Conservation (phyloP, 2,888 invertebrate species). For the Auanema freiburgensis region DNA sequence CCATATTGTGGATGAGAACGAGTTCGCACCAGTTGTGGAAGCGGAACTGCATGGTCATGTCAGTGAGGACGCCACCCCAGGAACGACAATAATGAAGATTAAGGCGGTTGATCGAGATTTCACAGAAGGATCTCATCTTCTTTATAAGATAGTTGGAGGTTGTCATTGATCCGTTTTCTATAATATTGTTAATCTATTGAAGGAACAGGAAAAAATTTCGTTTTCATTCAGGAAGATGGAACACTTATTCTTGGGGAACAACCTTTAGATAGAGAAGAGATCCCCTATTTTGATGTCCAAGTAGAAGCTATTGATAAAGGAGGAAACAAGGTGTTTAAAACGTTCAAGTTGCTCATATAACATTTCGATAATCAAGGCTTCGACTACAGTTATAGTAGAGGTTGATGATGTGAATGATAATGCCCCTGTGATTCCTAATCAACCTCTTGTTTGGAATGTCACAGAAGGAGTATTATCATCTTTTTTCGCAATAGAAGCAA, state of each 20-base stretch:
- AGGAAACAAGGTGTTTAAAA: constrained; percentile 34
- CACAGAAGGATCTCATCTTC: constrained; percentile 31
- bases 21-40: constrained; percentile 51
- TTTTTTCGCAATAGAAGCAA: constrained; percentile 21
- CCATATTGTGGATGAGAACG: constrained; percentile 49
- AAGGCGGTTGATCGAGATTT: constrained; percentile 50
- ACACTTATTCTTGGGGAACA: constrained; percentile 39
- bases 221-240: constrained; percentile 51
- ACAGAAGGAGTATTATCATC: constrained; percentile 23
- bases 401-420: constrained; percentile 25
- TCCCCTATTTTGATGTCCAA: constrained; percentile 36
- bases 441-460: constrained; percentile 42
- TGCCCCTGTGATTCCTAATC: constrained; percentile 28
- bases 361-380: constrained; percentile 16
- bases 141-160: constrained; percentile 43
- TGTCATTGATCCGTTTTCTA: not conserved
- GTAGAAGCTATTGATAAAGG: constrained; percentile 37
- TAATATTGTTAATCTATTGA: not conserved
- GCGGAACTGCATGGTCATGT: constrained; percentile 24
- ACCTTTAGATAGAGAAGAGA: constrained; percentile 18
- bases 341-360: not conserved
- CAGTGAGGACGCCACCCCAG: constrained; percentile 23
- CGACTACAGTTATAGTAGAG: constrained; percentile 29
- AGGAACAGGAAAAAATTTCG: constrained; percentile 41
- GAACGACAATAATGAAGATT: constrained; percentile 42